These are phyloP conservation scores for Montipora efflorescens DNA, from an alignment of 64 coral and sea anemone species.

Conservation along the genomic window DNA sequence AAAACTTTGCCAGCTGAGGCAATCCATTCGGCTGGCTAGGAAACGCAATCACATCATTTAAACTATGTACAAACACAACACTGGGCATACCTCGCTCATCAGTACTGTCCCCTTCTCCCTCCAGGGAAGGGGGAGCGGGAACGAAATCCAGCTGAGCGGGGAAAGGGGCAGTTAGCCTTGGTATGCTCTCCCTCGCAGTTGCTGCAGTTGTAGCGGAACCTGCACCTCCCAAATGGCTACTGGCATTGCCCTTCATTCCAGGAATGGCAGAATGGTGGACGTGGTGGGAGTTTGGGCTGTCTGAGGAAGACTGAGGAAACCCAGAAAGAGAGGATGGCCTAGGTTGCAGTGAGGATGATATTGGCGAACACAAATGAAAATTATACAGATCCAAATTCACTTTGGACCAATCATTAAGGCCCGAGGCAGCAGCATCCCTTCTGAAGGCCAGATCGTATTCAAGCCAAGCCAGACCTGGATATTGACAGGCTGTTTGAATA, in stretches of 20 bases:
- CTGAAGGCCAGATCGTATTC: not conserved
- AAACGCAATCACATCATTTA: not conserved
- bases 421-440: not conserved
- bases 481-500: not conserved
- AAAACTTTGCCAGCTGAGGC: not conserved
- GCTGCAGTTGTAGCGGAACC: not conserved
- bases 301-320: not conserved
- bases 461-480: not conserved
- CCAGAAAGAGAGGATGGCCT: not conserved
- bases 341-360: not conserved
- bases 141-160: not conserved
- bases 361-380: not conserved
- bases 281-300: not conserved
- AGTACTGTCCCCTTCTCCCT: not conserved
- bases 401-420: not conserved
- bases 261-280: not conserved
- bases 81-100: not conserved
- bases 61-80: not conserved
- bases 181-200: not conserved
- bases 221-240: not conserved
- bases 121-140: not conserved
- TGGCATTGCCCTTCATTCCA: not conserved
- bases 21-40: not conserved
- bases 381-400: constrained; percentile 7
- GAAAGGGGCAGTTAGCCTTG: constrained; percentile 1